A percentile compares a stretch with the other conserved stretches of the same genome.
Evolutionary conservation across 2,797 vertebrate genomes (phyloP).

Genomic region (Danio albolineatus): DNA sequence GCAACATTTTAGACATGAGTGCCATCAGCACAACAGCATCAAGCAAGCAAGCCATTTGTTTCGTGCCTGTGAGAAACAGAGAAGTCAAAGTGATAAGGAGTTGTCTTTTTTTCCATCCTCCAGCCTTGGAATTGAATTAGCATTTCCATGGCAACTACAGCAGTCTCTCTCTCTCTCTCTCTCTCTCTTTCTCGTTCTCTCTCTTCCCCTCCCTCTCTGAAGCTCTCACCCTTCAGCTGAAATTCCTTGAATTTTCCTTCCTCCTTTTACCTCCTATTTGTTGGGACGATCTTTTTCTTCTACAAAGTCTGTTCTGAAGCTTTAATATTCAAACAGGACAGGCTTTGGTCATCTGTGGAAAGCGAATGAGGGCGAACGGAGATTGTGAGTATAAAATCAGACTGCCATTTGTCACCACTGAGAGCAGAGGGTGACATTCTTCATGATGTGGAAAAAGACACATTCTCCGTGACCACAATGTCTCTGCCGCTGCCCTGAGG

Average conservation of each 20-base stretch:
- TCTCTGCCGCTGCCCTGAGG: conserved; percentile 3
- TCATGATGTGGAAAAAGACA: conserved; percentile 46
- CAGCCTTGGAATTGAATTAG: conserved; percentile 62
- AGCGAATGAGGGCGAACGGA: conserved; percentile 11
- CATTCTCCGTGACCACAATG: conserved; percentile 30
- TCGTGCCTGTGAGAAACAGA: conserved; percentile 49
- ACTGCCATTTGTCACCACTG: conserved; percentile 37
- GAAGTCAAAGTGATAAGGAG: conserved; percentile 54
- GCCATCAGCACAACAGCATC: conserved; percentile 33
- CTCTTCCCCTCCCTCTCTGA: neutral
- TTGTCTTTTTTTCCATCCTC: conserved; percentile 49
- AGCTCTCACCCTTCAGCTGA: conserved; percentile 29
- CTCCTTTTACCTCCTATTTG: conserved; percentile 6
- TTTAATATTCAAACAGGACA: conserved; percentile 35
- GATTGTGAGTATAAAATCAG: neutral
- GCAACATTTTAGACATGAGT: neutral
- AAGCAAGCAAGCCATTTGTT: conserved; percentile 52
- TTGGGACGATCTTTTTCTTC: conserved; percentile 28
- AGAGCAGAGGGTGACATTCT: conserved; percentile 35
- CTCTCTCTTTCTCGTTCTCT: conserved; percentile 6
- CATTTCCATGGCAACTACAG: conserved; percentile 63
- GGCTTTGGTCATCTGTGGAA: neutral
- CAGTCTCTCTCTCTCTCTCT: conserved; percentile 25
- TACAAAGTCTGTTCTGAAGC: conserved; percentile 12
- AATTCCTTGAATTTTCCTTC: conserved; percentile 19